Base-by-base conservation (phyloP, 2,113 vertebrate genomes). In the Oriolus oriolus region DNA sequence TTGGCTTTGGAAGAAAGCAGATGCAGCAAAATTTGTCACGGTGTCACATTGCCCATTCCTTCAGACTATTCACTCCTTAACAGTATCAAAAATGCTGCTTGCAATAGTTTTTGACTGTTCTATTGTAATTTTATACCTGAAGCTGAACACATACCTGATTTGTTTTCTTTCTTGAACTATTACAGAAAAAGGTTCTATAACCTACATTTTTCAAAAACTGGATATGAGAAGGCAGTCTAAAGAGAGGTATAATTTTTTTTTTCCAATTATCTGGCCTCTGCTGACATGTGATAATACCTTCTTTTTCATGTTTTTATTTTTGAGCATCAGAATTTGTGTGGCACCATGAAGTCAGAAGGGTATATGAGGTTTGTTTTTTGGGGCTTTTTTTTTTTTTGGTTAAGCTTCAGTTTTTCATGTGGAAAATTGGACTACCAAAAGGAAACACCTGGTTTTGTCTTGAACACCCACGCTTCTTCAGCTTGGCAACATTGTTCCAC, bases 381-480 rank as follows among this genome's bases (percentile, higher is more conserved):
- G 52, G 52, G 3, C 12, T 23, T 60, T 89, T 86, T 79, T 87
- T 95, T 16, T 75, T 92, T 73, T 84, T 87, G n/a, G 21, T 65
- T 92, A 64, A 66, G 63, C 71, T 97, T 88, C 60, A 60, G 65
- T 59, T 90, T 91, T 77, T 96, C 73, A 26, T 73, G 26, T 89
- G 87, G 94, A 96, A 97, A 97, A 93, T 86, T 89, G 77, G 76
- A 95, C 37, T 73, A 77, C 66, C 45, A 79, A 96, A 97, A 98
- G 98, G 98, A 98, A 98, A 96, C 97, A 98, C 97, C 97, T 98
- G 97, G 96, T 96, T 95, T 78, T 35, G 7, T 71, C 91, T 66
- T 82, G 78, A 96, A 93, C 66, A 89, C 54, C 64, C 91, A 87
- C 16, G 5, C 57, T 94, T 97, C 92, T 95, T 81, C 94, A 97